These are phyloP conservation scores for Xylota sylvarum DNA, from an alignment of 2,888 invertebrate species.

Conservation along the genomic window DNA sequence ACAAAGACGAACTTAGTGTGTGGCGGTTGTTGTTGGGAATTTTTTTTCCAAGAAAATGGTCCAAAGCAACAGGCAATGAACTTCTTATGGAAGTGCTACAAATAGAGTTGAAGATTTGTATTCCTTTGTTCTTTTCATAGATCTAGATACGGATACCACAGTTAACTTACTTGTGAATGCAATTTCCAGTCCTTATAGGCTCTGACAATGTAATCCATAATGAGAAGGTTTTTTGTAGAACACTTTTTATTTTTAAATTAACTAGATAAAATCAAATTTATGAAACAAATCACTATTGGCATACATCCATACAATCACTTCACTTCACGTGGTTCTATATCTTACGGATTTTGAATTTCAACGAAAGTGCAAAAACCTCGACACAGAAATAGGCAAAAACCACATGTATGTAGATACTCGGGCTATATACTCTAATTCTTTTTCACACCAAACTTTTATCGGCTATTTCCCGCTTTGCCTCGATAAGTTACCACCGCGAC, in stretches of 20 bases:
- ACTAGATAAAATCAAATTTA: constrained; percentile 20
- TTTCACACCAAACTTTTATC: constrained; percentile 41
- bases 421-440: constrained; percentile 49
- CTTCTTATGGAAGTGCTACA: constrained; percentile 39
- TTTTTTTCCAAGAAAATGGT: constrained; percentile 15
- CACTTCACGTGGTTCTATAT: constrained; percentile 28
- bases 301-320: constrained; percentile 33
- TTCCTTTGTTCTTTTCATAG: constrained; percentile 37
- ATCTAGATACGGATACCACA: background rate
- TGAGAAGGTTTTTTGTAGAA: constrained; percentile 68
- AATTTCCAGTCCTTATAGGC: constrained; percentile 85
- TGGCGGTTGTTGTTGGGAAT: background rate
- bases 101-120: background rate
- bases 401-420: constrained; percentile 34
- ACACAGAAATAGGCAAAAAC: constrained; percentile 28
- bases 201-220: constrained; percentile 84
- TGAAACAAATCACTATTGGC: constrained; percentile 22
- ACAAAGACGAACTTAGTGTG: constrained; percentile 11
- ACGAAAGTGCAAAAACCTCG: constrained; percentile 36
- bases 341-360: constrained; percentile 12
- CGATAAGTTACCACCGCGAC: constrained; percentile 67
- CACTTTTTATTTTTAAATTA: constrained; percentile 3
- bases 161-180: constrained; percentile 83
- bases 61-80: constrained; percentile 58
- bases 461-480: constrained; percentile 53